phyloP scores from a whole-genome alignment of 2,888 invertebrate species.

The Ophion ventricosus region DNA sequence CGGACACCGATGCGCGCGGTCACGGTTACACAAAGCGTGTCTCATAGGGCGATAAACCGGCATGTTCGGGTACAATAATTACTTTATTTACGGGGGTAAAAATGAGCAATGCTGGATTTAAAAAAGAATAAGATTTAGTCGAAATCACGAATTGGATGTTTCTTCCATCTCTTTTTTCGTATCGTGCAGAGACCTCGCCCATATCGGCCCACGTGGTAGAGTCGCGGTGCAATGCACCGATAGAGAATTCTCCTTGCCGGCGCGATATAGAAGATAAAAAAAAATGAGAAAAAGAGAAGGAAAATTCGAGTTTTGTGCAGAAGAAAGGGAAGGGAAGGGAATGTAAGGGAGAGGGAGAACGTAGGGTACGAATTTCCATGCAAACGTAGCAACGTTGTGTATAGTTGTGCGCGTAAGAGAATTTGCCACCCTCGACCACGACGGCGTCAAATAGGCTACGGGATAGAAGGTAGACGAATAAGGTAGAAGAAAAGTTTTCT shows the following conservation, averaged over 20 bases:
- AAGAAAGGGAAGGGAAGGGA: not conserved
- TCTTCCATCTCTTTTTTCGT: not conserved
- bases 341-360: conserved; percentile 4
- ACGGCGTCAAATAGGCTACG: conserved; percentile 39
- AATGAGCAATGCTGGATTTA: conserved; percentile 24
- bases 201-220: conserved; percentile 28
- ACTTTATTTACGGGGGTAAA: conserved; percentile 4
- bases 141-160: conserved; percentile 61
- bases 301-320: not conserved
- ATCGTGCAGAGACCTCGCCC: conserved; percentile 4
- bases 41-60: conserved; percentile 27
- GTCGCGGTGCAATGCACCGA: conserved; percentile 55
- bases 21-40: too few relatives aligned
- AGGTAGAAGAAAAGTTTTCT: conserved; percentile 29
- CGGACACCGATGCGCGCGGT: conserved; percentile 51
- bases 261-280: conserved; percentile 33
- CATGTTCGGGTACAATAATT: not conserved
- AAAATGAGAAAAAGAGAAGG: not conserved
- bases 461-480: conserved; percentile 34
- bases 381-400: conserved; percentile 47
- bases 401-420: not conserved
- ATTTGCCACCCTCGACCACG: not conserved
- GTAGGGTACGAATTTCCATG: conserved; percentile 52
- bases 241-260: conserved; percentile 29
- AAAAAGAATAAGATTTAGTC: conserved; percentile 42